Evolutionary conservation across 2,888 invertebrate species (phyloP).

Genomic region (Andrena fulva): DNA sequence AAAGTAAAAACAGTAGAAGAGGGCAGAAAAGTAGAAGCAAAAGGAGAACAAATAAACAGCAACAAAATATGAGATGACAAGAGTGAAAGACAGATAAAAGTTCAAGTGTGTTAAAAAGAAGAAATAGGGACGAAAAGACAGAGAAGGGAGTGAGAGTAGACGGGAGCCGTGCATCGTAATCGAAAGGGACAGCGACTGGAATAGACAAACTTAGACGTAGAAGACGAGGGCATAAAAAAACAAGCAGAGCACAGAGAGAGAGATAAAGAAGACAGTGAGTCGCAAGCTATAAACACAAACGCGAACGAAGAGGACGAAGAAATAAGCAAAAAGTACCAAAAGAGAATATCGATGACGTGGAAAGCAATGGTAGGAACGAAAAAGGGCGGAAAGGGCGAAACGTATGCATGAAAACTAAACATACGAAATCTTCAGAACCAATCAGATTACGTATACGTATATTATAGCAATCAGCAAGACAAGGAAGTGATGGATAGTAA

Average conservation of each 20-base stretch:
- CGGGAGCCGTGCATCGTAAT: background rate
- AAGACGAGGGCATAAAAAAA: background rate
- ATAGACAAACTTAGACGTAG: background rate
- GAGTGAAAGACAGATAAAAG: background rate
- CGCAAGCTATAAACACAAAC: constrained; percentile 1
- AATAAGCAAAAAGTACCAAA: background rate
- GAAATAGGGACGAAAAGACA: background rate
- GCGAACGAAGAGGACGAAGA: background rate
- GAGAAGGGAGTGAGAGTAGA: background rate
- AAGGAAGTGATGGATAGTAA: background rate
- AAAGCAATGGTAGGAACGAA: background rate
- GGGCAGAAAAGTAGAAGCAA: background rate
- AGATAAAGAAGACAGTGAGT: background rate
- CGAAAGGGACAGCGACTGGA: too few species aligned
- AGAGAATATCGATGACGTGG: background rate
- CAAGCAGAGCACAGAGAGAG: background rate
- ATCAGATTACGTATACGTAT: background rate
- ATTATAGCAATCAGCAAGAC: background rate
- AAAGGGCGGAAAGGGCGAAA: background rate
- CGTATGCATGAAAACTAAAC: background rate
- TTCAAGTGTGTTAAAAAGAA: background rate
- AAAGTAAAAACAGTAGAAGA: background rate
- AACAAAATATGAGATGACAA: background rate
- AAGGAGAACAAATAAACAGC: too few species aligned
- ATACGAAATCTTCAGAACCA: background rate